Percentiles rank a stretch among this genome's conserved stretches.
Evolutionary conservation across 2,888 invertebrate species (phyloP).

Genomic region (Ennomos erosarius): DNA sequence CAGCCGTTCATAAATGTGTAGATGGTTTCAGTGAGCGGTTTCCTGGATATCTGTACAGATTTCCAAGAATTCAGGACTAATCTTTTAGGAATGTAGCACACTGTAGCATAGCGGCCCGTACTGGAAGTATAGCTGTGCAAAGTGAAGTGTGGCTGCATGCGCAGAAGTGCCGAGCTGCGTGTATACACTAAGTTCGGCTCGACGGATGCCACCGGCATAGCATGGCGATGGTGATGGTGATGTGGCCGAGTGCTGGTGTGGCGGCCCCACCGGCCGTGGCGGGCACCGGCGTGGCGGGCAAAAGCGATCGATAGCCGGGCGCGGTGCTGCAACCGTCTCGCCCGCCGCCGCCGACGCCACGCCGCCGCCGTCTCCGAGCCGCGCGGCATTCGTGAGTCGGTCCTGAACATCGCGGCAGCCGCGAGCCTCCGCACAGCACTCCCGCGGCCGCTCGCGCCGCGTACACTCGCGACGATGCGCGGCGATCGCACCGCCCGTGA

Average conservation of each 20-base stretch:
- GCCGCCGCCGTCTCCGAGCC: constrained; percentile 26
- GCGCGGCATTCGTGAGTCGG: constrained; percentile 35
- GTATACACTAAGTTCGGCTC: too few relatives aligned
- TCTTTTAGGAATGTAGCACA: too few relatives aligned
- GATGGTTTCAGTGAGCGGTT: too few relatives aligned
- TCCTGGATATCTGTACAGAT: too few relatives aligned
- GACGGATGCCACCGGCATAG: not conserved
- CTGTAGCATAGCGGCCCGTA: too few relatives aligned
- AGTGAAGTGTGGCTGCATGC: too few relatives aligned
- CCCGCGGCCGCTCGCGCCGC: constrained; percentile 65
- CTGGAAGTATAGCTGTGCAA: too few relatives aligned
- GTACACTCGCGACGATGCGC: constrained; percentile 79
- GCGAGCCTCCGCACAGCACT: constrained; percentile 50
- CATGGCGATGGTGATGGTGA: constrained; percentile 3
- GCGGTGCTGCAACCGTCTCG: constrained; percentile 72
- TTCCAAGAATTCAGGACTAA: too few relatives aligned
- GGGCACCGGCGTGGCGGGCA: constrained; percentile 58
- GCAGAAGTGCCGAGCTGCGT: too few relatives aligned
- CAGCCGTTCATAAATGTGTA: too few relatives aligned
- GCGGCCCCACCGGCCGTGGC: constrained; percentile 33
- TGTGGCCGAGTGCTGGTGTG: not conserved
- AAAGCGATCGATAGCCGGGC: constrained; percentile 71
- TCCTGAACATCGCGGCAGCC: constrained; percentile 32
- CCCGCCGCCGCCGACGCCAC: constrained; percentile 34
- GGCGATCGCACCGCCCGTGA: constrained; percentile 79